A percentile compares a stretch with the other conserved stretches of the same genome.
phyloP scores from a whole-genome alignment of 2,888 invertebrate species.

The Rhopalosiphum nymphaeae region DNA sequence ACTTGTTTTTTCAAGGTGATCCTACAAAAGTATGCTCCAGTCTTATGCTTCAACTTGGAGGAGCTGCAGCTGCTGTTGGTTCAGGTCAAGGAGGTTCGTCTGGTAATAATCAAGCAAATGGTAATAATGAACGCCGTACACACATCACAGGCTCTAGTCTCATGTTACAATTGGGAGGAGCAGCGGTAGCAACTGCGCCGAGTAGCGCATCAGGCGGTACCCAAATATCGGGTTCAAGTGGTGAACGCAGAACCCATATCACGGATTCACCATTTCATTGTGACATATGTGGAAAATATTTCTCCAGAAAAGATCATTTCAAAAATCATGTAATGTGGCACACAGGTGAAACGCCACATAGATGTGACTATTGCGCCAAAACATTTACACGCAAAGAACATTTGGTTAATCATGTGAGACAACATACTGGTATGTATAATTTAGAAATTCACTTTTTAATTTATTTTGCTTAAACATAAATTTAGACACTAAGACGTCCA shows the following conservation, averaged over 20 bases:
- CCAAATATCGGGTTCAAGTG: slow-evolving; percentile 58
- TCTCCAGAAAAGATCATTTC: slow-evolving; percentile 88
- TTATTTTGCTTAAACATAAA: slow-evolving; percentile 62
- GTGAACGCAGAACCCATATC: slow-evolving; percentile 66
- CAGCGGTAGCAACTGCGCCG: slow-evolving; percentile 59
- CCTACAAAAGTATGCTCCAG: slow-evolving; percentile 66
- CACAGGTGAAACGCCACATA: slow-evolving; percentile 73
- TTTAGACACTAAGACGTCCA: slow-evolving; percentile 63
- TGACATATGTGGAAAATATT: slow-evolving; percentile 87
- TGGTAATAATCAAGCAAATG: slow-evolving; percentile 62
- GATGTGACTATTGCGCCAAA: slow-evolving; percentile 88
- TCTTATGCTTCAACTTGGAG: slow-evolving; percentile 66
- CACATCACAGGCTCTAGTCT: slow-evolving; percentile 66
- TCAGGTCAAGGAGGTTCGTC: slow-evolving; percentile 61
- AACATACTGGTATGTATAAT: slow-evolving; percentile 75
- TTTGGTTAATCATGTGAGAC: slow-evolving; percentile 86
- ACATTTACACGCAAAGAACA: slow-evolving; percentile 90
- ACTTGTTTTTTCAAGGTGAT: slow-evolving; percentile 60
- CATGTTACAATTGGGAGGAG: slow-evolving; percentile 66
- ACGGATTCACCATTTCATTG: slow-evolving; percentile 74
- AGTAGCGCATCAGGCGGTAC: slow-evolving; percentile 61
- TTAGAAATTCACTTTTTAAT: slow-evolving; percentile 41
- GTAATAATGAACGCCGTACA: slow-evolving; percentile 66
- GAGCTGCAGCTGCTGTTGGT: slow-evolving; percentile 63
- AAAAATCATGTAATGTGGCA: slow-evolving; percentile 88